These are phyloP conservation scores for Gallinago jamesoni DNA, from an alignment of 2,113 vertebrate species.

Conservation along the genomic window DNA sequence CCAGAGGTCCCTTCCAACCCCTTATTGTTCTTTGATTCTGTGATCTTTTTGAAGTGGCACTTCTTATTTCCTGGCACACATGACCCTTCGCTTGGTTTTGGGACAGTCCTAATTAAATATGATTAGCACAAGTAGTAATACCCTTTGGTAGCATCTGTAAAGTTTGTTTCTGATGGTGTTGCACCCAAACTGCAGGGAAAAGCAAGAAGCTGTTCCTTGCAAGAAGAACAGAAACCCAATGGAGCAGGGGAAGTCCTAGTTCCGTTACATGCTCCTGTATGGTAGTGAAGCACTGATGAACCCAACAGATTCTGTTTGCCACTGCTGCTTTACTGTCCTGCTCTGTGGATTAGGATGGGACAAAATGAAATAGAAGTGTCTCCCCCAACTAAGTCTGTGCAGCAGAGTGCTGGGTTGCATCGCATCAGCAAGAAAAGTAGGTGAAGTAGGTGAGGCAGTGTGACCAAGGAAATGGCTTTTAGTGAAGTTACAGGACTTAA, in stretches of 20 bases:
- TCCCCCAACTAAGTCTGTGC: background rate
- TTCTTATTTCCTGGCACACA: background rate
- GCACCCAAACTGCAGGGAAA: background rate
- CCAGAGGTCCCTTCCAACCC: too few relatives aligned
- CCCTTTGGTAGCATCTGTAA: background rate
- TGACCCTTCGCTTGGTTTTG: background rate
- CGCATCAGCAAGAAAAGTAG: background rate
- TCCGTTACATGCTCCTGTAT: accelerated
- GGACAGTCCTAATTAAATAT: background rate
- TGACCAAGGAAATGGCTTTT: background rate
- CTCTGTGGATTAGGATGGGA: background rate
- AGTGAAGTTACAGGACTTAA: background rate
- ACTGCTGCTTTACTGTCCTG: background rate
- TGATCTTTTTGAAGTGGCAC: background rate
- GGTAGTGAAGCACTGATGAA: background rate
- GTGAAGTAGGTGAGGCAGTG: background rate
- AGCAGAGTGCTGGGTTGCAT: background rate
- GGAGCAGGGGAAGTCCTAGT: background rate
- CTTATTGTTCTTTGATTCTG: background rate
- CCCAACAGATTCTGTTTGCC: background rate
- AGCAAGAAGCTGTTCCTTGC: background rate
- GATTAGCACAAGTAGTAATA: background rate
- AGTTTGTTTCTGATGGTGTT: background rate
- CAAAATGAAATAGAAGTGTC: background rate
- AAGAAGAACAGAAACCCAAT: background rate